A percentile compares a stretch with the other conserved stretches of the same genome.
Conservation (phyloP, 2,113 vertebrate species). For the Lophius piscatorius region DNA sequence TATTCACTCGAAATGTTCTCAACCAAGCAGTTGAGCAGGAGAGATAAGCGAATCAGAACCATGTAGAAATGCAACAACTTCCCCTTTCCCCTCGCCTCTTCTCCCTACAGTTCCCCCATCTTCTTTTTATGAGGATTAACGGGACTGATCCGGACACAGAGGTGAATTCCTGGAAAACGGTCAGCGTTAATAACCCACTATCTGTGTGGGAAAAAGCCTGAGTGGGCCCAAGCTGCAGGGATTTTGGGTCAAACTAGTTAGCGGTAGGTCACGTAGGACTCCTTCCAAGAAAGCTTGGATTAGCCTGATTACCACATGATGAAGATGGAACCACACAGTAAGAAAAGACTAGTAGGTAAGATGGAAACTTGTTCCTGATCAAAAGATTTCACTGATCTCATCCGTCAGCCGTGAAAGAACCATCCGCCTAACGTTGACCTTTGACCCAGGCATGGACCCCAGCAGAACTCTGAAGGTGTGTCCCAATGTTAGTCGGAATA, state of each 20-base stretch:
- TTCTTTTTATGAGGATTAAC: conserved; percentile 66
- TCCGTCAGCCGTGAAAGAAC: too few species aligned
- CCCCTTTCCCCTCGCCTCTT: too few species aligned
- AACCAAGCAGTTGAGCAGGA: too few species aligned
- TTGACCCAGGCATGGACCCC: too few species aligned
- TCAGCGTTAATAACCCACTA: conserved; percentile 58
- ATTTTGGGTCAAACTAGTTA: conserved; percentile 1
- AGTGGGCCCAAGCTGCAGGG: conserved; percentile 4
- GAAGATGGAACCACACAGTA: neutral
- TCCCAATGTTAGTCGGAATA: too few species aligned
- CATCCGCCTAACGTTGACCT: too few species aligned
- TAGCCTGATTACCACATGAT: neutral
- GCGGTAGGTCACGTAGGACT: neutral
- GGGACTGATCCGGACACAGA: conserved; percentile 46
- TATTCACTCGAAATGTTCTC: too few species aligned
- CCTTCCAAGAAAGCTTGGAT: neutral
- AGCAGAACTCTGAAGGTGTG: too few species aligned
- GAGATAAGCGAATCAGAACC: too few species aligned
- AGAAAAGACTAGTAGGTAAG: neutral
- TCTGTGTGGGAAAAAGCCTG: conserved; percentile 58
- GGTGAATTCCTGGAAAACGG: conserved; percentile 64
- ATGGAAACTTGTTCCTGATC: too few species aligned
- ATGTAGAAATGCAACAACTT: too few species aligned
- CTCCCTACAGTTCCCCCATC: conserved; percentile 1
- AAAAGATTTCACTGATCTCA: too few species aligned